Percentiles rank a stretch among this genome's conserved stretches.
Conservation (phyloP, 1,140 invertebrate genomes). For the Zaprionus kolodkinae region DNA sequence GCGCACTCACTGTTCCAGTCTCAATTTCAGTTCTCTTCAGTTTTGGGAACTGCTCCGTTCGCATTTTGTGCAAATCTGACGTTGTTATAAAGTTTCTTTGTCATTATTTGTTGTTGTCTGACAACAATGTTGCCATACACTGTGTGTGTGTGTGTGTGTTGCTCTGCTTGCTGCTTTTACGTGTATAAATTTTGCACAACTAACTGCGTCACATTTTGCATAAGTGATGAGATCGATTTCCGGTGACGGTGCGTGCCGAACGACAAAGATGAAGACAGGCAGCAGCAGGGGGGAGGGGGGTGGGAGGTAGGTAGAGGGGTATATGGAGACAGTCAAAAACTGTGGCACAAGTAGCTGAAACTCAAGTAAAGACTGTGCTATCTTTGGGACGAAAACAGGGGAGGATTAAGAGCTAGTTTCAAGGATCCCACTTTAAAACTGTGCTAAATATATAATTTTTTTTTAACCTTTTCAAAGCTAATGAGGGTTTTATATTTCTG, state of each 20-base stretch:
- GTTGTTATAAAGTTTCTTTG: constrained; percentile 39
- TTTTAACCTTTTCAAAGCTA: no score
- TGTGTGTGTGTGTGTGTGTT: constrained; percentile 16
- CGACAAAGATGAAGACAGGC: constrained; percentile 4
- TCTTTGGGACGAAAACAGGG: no score
- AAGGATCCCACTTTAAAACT: no score
- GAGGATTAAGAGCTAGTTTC: no score
- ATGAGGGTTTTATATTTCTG: no score
- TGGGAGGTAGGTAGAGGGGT: no score
- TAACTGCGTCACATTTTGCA: constrained; percentile 82
- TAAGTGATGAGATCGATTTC: constrained; percentile 83
- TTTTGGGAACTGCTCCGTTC: no score
- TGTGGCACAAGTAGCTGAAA: neutral
- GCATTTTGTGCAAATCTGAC: constrained; percentile 39
- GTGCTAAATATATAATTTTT: no score
- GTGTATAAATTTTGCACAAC: constrained; percentile 73
- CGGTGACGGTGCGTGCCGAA: constrained; percentile 70
- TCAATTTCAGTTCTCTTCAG: neutral
- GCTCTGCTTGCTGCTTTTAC: constrained; percentile 11
- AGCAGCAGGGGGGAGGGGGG: no score
- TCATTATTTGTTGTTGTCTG: neutral
- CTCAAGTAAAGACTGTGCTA: no score
- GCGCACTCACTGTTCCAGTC: neutral
- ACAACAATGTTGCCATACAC: constrained; percentile 22
- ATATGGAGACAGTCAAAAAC: neutral